Evolutionary conservation across 2,888 invertebrate species (phyloP).

Genomic region (Eupithecia subumbrata): DNA sequence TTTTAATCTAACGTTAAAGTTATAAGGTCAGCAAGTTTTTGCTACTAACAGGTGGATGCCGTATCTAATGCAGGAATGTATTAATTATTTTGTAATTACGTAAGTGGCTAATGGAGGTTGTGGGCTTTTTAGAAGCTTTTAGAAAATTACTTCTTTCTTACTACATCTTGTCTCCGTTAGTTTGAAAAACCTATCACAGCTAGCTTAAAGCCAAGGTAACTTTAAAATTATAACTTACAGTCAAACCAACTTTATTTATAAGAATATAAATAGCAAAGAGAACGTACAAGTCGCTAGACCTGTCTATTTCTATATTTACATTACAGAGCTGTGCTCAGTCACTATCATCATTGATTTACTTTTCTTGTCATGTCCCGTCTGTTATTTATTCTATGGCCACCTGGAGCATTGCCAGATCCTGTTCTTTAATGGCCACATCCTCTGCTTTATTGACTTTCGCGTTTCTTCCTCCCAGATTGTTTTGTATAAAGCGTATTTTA

Average conservation of each 20-base stretch:
- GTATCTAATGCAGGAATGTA: constrained; percentile 30
- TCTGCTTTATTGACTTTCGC: constrained; percentile 31
- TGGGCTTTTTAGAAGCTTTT: constrained; percentile 11
- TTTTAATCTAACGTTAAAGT: constrained; percentile 27
- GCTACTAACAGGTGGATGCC: constrained; percentile 34
- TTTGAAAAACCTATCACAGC: background rate
- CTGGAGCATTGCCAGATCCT: constrained; percentile 41
- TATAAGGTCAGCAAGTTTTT: constrained; percentile 39
- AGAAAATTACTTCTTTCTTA: background rate
- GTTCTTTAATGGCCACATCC: constrained; percentile 36
- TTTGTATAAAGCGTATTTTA: constrained; percentile 25
- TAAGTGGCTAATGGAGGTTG: constrained; percentile 21
- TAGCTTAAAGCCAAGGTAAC: background rate
- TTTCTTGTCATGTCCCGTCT: constrained; percentile 33
- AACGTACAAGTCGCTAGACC: constrained; percentile 10
- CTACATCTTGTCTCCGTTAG: background rate
- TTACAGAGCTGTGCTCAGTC: constrained; percentile 17
- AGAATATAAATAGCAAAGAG: constrained; percentile 10
- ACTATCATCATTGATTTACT: constrained; percentile 38
- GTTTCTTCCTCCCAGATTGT: constrained; percentile 32
- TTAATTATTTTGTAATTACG: constrained; percentile 37
- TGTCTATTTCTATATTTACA: constrained; percentile 12
- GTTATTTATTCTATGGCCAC: constrained; percentile 27
- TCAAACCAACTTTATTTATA: background rate
- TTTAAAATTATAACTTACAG: background rate